phyloP scores from a whole-genome alignment of 2,888 invertebrate species.

The Hemithea aestivaria region DNA sequence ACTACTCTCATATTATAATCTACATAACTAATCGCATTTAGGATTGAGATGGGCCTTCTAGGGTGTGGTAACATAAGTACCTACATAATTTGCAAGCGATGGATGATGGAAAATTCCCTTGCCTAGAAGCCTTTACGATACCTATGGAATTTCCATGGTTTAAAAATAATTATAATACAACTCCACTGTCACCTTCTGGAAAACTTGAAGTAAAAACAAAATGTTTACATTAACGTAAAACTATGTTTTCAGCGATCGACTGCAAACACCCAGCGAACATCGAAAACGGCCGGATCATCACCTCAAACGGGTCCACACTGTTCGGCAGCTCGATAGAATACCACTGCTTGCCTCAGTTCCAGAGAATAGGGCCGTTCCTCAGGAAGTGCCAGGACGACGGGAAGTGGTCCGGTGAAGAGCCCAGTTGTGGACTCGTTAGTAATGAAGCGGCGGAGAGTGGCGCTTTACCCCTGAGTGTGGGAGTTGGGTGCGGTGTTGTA shows the following conservation, averaged over 20 bases:
- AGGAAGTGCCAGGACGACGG: slow-evolving; percentile 91
- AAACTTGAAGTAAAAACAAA: too few relatives aligned
- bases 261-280: slow-evolving; percentile 89
- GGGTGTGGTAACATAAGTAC: too few relatives aligned
- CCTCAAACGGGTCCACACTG: slow-evolving; percentile 89
- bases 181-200: too few relatives aligned
- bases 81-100: too few relatives aligned
- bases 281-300: slow-evolving; percentile 91
- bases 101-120: too few relatives aligned
- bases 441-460: slow-evolving; percentile 86
- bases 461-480: slow-evolving; percentile 88
- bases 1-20: too few relatives aligned
- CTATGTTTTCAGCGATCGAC: slow-evolving; percentile 85
- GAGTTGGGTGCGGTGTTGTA: slow-evolving; percentile 90
- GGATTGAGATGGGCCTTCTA: too few relatives aligned
- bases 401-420: slow-evolving; percentile 92
- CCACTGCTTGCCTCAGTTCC: slow-evolving; percentile 91
- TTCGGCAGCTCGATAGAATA: slow-evolving; percentile 93
- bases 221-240: too few relatives aligned
- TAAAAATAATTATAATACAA: too few relatives aligned
- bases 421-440: slow-evolving; percentile 85
- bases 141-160: too few relatives aligned
- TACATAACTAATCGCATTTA: too few relatives aligned
- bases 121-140: too few relatives aligned
- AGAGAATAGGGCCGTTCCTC: slow-evolving; percentile 88